Base-by-base conservation (phyloP, 2,888 invertebrate genomes). In the Orthosia gracilis region DNA sequence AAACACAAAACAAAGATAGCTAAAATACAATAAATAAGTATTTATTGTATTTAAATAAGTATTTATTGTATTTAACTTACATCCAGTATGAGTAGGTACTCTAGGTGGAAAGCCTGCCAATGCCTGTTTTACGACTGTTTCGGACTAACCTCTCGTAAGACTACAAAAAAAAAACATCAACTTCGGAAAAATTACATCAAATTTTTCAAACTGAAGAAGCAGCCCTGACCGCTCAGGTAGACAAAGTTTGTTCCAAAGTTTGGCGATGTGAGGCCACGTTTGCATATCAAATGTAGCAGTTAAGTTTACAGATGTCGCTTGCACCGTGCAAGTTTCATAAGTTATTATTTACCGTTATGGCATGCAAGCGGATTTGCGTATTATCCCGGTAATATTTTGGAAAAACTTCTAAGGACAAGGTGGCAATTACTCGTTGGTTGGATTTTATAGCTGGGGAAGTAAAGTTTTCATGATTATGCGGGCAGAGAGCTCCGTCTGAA, bases 281-380 rank as follows among this genome's bases (percentile, higher is more conserved):
- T 90, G 89, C 90, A 90, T 92, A 89, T 89, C 87, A 89, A 87
- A 89, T 85, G 69, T 78, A 74, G 61, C 75, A 82, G 76, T 80
- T 81, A 79, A 83, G 82, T 84, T 82, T 82, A 80, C 82, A 80
- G 82, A 85, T 84, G 85, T 82, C 80, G 85, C 83, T 81, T 78
- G 83, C 84, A 80, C 62, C 81, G 82, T 65, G 73, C 75, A 87
- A 88, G 78, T 88, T 89, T 76, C 83, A 82, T 84, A 81, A 77
- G 63, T 78, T 72, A 74, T 67, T 74, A 73, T 70, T 78, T 80
- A 79, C 58, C 49, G 63, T 18, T 67, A 58, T 65, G 65, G 47
- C 67, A 58, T 49, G 68, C 70, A 54, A 67, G 57, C 65, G 57
- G 84, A 84, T 84, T 84, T 84, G 71, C 50, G 50, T 80, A 84